Conservation (phyloP, 2,797 vertebrate species). For the Rhinella marina region DNA sequence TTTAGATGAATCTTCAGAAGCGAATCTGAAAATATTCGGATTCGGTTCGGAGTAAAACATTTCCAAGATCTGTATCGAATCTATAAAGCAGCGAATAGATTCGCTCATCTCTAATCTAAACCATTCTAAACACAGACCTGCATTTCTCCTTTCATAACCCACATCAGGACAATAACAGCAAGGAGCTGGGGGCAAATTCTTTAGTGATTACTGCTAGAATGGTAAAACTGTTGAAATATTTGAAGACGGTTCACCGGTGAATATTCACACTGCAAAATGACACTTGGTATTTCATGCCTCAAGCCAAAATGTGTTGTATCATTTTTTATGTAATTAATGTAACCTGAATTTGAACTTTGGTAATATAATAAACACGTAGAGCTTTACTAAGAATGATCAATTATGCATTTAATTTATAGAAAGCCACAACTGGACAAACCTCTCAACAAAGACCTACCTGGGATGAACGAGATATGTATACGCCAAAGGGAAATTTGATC, state of each 20-base stretch:
- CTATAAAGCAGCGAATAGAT: too few species aligned
- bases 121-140: not conserved
- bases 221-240: conserved; percentile 49
- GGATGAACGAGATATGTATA: not conserved
- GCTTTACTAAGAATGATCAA: conserved; percentile 21
- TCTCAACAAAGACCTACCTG: not conserved
- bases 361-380: conserved; percentile 27
- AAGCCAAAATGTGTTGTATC: conserved; percentile 37
- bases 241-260: conserved; percentile 46
- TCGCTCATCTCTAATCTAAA: too few species aligned
- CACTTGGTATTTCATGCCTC: conserved; percentile 57
- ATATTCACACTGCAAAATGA: conserved; percentile 44
- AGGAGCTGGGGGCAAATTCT: conserved; percentile 55
- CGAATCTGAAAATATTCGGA: too few species aligned
- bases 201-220: conserved; percentile 47
- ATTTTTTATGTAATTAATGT: conserved; percentile 55
- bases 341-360: conserved; percentile 54
- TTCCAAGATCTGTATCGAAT: too few species aligned
- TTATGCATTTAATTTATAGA: not conserved
- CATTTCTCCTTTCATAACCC: not conserved
- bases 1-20: too few species aligned
- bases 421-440: not conserved
- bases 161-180: conserved; percentile 32
- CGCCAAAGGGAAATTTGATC: not conserved
- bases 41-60: too few species aligned